Percentiles rank a stretch among this genome's conserved stretches.
phyloP scores from a whole-genome alignment of 2,113 vertebrate species.

The Myiagra hebetior region DNA sequence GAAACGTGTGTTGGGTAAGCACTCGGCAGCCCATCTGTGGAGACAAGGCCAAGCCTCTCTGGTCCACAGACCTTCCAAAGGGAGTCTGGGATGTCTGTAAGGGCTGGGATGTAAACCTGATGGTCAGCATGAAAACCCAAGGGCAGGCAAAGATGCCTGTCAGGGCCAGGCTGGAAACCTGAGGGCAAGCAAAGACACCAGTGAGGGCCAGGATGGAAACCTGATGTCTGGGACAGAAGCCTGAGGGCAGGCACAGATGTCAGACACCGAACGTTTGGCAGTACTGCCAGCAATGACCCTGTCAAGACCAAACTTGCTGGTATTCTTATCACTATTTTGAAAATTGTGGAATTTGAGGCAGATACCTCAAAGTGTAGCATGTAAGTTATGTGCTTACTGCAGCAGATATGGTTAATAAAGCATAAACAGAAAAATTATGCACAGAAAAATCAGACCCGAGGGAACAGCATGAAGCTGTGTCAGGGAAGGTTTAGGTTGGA shows the following conservation, averaged over 20 bases:
- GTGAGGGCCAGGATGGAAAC: background rate
- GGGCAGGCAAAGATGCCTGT: background rate
- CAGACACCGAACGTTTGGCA: fast-evolving
- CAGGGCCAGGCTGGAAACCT: background rate
- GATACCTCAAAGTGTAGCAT: too few species aligned
- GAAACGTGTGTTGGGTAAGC: background rate
- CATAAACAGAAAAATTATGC: background rate
- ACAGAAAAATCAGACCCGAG: fast-evolving
- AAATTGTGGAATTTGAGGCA: background rate
- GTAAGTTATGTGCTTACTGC: background rate
- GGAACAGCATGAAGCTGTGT: background rate
- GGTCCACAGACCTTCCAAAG: background rate
- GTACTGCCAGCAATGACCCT: background rate
- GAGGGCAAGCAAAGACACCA: background rate
- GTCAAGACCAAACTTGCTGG: fast-evolving
- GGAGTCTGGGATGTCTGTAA: background rate
- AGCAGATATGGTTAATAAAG: fast-evolving
- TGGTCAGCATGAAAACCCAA: background rate
- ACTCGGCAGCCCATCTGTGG: background rate
- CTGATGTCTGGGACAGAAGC: background rate
- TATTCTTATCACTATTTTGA: background rate
- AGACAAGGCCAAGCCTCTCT: background rate
- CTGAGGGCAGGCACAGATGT: background rate
- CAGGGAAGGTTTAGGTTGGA: background rate
- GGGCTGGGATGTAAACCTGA: background rate